Percentiles rank a stretch among this genome's conserved stretches.
phyloP scores from a whole-genome alignment of 1,140 invertebrate genomes.

The Lasioglossum albipes region DNA sequence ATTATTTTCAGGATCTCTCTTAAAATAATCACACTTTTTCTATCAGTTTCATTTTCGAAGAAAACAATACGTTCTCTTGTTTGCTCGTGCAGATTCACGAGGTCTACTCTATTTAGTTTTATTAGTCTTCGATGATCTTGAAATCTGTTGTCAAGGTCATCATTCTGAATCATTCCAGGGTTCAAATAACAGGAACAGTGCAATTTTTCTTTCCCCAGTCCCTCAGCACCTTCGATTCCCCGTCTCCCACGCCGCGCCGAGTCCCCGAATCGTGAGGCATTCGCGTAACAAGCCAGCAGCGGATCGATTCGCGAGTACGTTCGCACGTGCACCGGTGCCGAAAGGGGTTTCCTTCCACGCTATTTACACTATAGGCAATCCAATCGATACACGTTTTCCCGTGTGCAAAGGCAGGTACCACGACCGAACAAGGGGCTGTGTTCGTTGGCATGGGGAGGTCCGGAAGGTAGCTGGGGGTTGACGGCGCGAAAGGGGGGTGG shows the following conservation, averaged over 20 bases:
- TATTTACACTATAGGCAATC: constrained; percentile 66
- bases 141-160: too few relatives aligned
- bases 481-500: background rate
- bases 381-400: constrained; percentile 68
- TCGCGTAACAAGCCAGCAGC: too few relatives aligned
- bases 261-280: background rate
- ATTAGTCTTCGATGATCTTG: too few relatives aligned
- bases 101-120: too few relatives aligned
- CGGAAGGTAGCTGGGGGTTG: constrained; percentile 21
- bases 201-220: too few relatives aligned
- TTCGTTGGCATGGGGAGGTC: background rate
- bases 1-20: background rate
- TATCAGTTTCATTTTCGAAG: background rate
- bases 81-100: too few relatives aligned
- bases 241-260: too few relatives aligned
- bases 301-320: constrained; percentile 23
- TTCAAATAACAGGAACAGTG: too few relatives aligned
- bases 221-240: too few relatives aligned
- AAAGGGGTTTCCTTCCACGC: constrained; percentile 33
- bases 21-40: background rate
- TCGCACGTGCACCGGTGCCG: background rate
- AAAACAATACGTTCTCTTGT: too few relatives aligned
- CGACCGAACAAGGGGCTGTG: constrained; percentile 36
- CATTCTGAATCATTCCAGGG: too few relatives aligned
- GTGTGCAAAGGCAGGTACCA: constrained; percentile 60